These are phyloP conservation scores for Coelogynopora nodosa DNA, from an alignment of 2,888 invertebrate species.

Conservation along the genomic window DNA sequence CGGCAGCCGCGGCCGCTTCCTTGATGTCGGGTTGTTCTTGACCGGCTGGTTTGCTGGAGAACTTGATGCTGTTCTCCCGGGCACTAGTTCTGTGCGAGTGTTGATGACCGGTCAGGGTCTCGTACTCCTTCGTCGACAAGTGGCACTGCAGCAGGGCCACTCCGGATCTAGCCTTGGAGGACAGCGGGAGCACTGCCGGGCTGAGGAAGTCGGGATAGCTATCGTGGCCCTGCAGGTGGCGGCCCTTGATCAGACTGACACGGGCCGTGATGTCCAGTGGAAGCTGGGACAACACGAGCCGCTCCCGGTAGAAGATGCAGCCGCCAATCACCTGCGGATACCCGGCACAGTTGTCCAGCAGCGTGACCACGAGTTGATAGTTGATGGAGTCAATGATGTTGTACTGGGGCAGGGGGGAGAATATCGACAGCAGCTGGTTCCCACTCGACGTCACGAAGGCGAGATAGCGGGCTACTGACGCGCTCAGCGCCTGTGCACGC, in stretches of 20 bases:
- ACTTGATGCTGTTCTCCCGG: not conserved
- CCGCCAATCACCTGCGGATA: not conserved
- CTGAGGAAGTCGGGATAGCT: not conserved
- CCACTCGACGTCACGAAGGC: constrained; percentile 1
- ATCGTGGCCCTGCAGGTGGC: not conserved
- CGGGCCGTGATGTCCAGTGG: not conserved
- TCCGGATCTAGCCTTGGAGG: not conserved
- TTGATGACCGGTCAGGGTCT: not conserved
- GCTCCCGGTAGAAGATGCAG: constrained; percentile 19
- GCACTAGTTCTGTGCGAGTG: not conserved
- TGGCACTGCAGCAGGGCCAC: not conserved
- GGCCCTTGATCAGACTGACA: not conserved
- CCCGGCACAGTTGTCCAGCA: constrained; percentile 12
- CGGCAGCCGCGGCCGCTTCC: not conserved
- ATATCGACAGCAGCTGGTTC: not conserved
- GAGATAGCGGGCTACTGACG: not conserved
- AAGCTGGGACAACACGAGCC: not conserved
- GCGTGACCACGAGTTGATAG: not conserved
- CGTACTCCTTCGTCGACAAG: not conserved
- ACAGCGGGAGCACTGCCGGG: not conserved
- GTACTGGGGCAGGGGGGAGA: constrained; percentile 14
- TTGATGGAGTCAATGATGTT: not conserved
- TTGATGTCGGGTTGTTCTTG: not conserved
- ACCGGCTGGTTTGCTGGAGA: not conserved
- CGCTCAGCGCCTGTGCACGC: not conserved